Conservation (phyloP, 1,140 invertebrate genomes). For the Stegodyphus dumicola region DNA sequence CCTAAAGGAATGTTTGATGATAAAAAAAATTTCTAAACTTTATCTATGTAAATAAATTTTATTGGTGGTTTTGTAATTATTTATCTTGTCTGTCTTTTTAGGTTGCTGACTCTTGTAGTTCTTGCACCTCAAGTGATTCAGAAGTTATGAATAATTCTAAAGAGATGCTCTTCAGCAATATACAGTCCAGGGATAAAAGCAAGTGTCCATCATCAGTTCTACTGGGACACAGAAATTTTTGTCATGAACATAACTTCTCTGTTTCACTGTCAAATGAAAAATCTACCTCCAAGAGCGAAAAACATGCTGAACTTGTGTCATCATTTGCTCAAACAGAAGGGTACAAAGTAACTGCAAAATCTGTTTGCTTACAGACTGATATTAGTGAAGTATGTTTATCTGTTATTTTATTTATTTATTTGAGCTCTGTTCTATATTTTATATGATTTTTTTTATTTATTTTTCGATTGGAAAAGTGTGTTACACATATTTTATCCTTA, state of each 20-base stretch:
- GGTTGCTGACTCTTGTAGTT: slow-evolving; percentile 11
- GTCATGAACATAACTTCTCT: not conserved
- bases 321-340: slow-evolving; percentile 23
- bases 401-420: not conserved
- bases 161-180: not conserved
- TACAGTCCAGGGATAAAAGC: not conserved
- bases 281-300: not conserved
- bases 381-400: slow-evolving; percentile 8
- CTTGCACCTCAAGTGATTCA: slow-evolving; percentile 22
- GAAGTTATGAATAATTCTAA: slow-evolving; percentile 18
- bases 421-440: no score
- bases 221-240: not conserved
- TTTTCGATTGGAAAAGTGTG: no score
- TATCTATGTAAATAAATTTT: not conserved
- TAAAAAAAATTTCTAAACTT: not conserved
- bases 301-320: not conserved
- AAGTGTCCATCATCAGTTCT: not conserved
- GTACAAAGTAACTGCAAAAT: not conserved
- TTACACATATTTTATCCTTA: no score
- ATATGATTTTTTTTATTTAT: no score
- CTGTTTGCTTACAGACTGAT: slow-evolving; percentile 35
- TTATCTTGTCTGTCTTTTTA: not conserved
- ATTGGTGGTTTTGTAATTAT: not conserved
- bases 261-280: not conserved
- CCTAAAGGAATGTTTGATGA: not conserved